These are phyloP conservation scores for Pelobates cultripes DNA, from an alignment of 2,797 vertebrate species.

Conservation along the genomic window DNA sequence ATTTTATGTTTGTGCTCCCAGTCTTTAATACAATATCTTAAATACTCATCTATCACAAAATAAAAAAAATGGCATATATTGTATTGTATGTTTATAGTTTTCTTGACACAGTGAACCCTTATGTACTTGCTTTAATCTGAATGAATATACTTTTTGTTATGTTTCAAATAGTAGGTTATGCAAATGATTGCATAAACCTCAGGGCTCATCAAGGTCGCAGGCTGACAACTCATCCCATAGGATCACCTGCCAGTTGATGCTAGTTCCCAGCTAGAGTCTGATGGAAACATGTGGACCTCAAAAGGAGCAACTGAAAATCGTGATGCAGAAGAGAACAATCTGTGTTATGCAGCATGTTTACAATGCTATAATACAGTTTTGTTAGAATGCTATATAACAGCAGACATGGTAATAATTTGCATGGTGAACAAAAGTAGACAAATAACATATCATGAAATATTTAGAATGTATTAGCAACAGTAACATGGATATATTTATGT, in stretches of 20 bases:
- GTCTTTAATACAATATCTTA: conserved; percentile 66
- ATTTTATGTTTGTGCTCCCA: conserved; percentile 64
- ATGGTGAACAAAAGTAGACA: too few relatives aligned
- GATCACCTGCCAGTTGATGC: conserved; percentile 8
- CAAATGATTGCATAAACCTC: conserved; percentile 3
- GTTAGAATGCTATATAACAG: too few relatives aligned
- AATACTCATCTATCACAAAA: conserved; percentile 65
- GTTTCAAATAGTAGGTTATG: not conserved
- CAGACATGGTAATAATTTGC: too few relatives aligned
- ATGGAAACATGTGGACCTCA: not conserved
- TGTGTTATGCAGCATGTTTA: too few relatives aligned
- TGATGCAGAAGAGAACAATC: not conserved
- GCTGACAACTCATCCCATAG: conserved; percentile 35
- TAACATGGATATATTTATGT: too few relatives aligned
- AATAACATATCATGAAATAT: too few relatives aligned
- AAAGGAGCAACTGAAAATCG: not conserved
- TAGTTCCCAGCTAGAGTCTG: conserved; percentile 5
- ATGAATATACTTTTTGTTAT: not conserved
- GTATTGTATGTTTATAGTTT: not conserved
- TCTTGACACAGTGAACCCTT: not conserved
- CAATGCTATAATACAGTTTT: too few relatives aligned
- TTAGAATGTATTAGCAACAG: too few relatives aligned
- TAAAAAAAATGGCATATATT: not conserved
- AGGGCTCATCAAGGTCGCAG: conserved; percentile 30
- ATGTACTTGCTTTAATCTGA: not conserved